phyloP scores from a whole-genome alignment of 2,888 invertebrate species.

The Antitype chi region DNA sequence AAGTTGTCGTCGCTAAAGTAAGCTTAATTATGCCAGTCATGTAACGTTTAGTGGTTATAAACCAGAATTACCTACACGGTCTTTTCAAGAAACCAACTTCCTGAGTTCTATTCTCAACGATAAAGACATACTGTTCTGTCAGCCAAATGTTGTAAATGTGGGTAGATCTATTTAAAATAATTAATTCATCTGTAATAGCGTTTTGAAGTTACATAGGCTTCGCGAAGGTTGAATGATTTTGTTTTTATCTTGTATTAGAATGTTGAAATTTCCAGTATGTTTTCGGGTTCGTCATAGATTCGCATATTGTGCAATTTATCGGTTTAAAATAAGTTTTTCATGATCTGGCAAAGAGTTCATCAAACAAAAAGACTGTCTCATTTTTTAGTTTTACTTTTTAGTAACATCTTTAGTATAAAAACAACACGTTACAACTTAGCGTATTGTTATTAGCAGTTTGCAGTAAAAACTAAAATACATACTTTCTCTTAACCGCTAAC shows the following conservation, averaged over 20 bases:
- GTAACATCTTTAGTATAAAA: constrained; percentile 5
- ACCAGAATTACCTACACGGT: background rate
- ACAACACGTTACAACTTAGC: background rate
- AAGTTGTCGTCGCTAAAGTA: constrained; percentile 9
- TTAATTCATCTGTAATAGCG: too few species aligned
- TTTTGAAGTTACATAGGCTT: too few species aligned
- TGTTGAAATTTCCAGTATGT: background rate
- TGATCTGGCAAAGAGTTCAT: background rate
- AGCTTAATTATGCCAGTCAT: background rate
- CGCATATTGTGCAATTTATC: background rate
- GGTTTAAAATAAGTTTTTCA: background rate
- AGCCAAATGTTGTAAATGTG: background rate
- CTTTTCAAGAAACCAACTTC: background rate
- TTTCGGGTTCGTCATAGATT: background rate
- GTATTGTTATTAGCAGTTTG: background rate
- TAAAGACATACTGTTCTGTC: background rate
- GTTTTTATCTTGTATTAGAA: background rate
- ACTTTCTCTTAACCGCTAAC: constrained; percentile 39
- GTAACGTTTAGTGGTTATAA: constrained; percentile 36
- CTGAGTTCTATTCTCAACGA: too few species aligned
- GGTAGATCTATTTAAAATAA: too few species aligned
- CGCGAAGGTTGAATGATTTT: background rate
- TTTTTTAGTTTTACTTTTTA: too few species aligned
- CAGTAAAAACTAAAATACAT: constrained; percentile 41
- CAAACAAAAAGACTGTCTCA: background rate